phyloP scores from a whole-genome alignment of 2,113 vertebrate genomes.

The Ranitomeya imitator region DNA sequence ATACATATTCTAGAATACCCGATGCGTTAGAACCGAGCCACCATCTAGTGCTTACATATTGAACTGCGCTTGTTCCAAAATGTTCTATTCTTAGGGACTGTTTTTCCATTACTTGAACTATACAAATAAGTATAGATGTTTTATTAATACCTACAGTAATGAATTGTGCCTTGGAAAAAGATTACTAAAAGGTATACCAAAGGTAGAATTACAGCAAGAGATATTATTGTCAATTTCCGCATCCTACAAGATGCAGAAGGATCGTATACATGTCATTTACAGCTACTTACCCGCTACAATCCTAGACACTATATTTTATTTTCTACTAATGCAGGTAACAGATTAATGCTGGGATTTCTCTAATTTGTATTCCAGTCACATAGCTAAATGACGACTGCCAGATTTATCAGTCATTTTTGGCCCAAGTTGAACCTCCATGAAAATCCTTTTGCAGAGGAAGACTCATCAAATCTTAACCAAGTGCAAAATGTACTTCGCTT shows the following conservation, averaged over 20 bases:
- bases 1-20: too few species aligned
- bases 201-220: slow-evolving; percentile 1
- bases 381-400: slow-evolving; percentile 20
- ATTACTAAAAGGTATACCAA: background rate
- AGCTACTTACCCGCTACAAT: slow-evolving; percentile 9
- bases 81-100: too few species aligned
- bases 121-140: background rate
- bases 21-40: too few species aligned
- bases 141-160: background rate
- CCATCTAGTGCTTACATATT: too few species aligned
- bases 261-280: slow-evolving; percentile 25
- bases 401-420: slow-evolving; percentile 43
- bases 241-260: background rate
- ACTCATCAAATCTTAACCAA: slow-evolving; percentile 33
- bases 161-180: background rate
- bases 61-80: too few species aligned
- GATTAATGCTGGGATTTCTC: slow-evolving; percentile 26
- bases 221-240: slow-evolving; percentile 1
- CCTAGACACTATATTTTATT: background rate
- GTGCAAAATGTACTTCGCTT: background rate
- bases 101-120: background rate
- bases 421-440: slow-evolving; percentile 8
- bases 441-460: slow-evolving; percentile 5
- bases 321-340: slow-evolving; percentile 41
- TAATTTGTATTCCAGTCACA: slow-evolving; percentile 33